Conservation (phyloP, 2,888 invertebrate genomes). For the Drosophila mayaguana region DNA sequence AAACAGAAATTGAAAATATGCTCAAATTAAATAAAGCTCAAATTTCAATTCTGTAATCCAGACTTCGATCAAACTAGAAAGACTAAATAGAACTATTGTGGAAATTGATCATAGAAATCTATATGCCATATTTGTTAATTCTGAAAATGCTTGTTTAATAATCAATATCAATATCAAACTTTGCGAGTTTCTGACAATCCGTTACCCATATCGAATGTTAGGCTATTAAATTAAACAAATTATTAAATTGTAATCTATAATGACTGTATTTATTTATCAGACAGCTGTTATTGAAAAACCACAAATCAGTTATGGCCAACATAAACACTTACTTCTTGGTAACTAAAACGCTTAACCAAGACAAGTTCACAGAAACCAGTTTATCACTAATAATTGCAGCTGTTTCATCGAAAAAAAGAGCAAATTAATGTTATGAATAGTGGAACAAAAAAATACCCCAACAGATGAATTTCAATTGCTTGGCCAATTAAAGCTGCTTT, state of each 20-base stretch:
- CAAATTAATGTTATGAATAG: background rate
- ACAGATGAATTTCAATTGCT: conserved; percentile 10
- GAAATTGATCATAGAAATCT: background rate
- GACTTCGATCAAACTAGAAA: background rate
- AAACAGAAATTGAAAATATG: too few species aligned
- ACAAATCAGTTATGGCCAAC: background rate
- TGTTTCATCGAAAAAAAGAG: conserved; percentile 10
- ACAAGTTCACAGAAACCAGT: conserved; percentile 31
- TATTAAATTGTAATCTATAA: background rate
- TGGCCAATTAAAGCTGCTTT: background rate
- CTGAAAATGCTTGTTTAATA: background rate
- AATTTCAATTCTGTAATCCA: background rate
- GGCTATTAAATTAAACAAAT: background rate
- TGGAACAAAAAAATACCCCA: background rate
- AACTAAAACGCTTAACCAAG: conserved; percentile 5
- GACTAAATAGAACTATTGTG: too few species aligned
- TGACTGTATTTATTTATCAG: background rate
- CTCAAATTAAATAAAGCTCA: background rate
- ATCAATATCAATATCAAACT: background rate
- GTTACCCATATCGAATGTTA: background rate
- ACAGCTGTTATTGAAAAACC: background rate
- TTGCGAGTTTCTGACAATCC: too few species aligned
- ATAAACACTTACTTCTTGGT: background rate
- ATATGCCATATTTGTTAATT: background rate
- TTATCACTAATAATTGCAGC: conserved; percentile 18